These are phyloP conservation scores for Altica lythri DNA, from an alignment of 2,888 invertebrate species.

Conservation along the genomic window DNA sequence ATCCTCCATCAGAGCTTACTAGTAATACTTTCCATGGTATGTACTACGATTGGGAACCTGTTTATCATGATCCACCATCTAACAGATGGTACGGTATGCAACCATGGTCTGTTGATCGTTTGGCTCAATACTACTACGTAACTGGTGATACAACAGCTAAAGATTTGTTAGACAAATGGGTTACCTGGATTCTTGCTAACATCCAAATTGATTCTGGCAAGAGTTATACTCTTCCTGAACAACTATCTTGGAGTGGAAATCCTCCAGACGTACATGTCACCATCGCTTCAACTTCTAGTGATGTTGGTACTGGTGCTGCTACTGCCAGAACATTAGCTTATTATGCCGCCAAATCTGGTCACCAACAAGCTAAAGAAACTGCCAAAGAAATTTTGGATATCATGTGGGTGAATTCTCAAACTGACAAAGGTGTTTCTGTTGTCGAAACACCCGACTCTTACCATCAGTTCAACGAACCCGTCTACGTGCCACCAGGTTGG, in stretches of 20 bases:
- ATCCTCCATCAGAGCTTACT: slow-evolving; percentile 34
- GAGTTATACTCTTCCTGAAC: slow-evolving; percentile 37
- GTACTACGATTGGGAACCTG: slow-evolving; percentile 45
- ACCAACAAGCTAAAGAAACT: slow-evolving; percentile 34
- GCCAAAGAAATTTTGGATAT: slow-evolving; percentile 40
- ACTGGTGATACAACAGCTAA: slow-evolving; percentile 37
- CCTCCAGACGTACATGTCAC: slow-evolving; percentile 39
- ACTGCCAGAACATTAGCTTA: slow-evolving; percentile 41
- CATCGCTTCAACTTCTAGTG: slow-evolving; percentile 33
- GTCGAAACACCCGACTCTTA: slow-evolving; percentile 38
- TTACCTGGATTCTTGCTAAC: slow-evolving; percentile 35
- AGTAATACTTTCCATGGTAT: slow-evolving; percentile 41
- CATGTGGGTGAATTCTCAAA: slow-evolving; percentile 34
- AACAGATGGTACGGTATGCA: slow-evolving; percentile 46
- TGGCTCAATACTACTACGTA: slow-evolving; percentile 43
- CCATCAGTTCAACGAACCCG: slow-evolving; percentile 35
- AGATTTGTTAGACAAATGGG: slow-evolving; percentile 40
- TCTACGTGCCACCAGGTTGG: slow-evolving; percentile 42
- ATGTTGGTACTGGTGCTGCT: slow-evolving; percentile 41
- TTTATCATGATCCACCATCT: slow-evolving; percentile 43
- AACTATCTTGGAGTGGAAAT: slow-evolving; percentile 38
- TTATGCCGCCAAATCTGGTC: slow-evolving; percentile 40
- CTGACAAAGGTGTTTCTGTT: slow-evolving; percentile 35
- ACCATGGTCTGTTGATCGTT: slow-evolving; percentile 41
- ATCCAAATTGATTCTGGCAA: slow-evolving; percentile 30